These are phyloP conservation scores for Bugula neritina DNA, from an alignment of 2,888 invertebrate genomes.

Conservation along the genomic window DNA sequence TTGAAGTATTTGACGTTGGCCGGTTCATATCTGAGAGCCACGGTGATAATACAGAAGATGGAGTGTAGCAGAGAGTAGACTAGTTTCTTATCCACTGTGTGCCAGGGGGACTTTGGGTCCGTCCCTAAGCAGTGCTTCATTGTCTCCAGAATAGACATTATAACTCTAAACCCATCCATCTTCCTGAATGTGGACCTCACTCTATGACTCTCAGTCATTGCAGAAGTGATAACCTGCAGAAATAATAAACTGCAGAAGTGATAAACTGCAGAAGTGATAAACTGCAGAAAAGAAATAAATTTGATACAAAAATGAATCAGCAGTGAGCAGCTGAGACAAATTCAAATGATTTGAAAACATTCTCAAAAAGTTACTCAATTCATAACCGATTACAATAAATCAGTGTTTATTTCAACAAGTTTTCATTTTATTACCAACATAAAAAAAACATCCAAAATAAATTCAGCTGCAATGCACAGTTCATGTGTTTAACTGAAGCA, in stretches of 20 bases:
- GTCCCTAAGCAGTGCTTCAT: conserved; percentile 65
- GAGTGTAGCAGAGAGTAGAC: conserved; percentile 73
- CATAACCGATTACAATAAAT: too few relatives aligned
- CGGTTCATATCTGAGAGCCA: conserved; percentile 97
- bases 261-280: not conserved
- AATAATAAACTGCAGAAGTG: conserved; percentile 28
- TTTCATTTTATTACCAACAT: too few relatives aligned
- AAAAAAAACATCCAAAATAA: too few relatives aligned
- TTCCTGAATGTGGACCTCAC: conserved; percentile 93
- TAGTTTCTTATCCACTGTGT: conserved; percentile 57
- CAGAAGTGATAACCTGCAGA: conserved; percentile 68
- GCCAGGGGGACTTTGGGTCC: conserved; percentile 57
- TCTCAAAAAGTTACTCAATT: too few relatives aligned
- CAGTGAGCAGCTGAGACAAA: too few relatives aligned
- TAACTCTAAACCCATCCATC: conserved; percentile 94
- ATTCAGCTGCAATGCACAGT: too few relatives aligned
- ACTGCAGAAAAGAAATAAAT: conserved; percentile 21
- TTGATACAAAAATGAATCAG: conserved; percentile 16
- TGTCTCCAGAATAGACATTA: conserved; percentile 88
- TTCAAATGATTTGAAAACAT: too few relatives aligned
- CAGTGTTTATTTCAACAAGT: too few relatives aligned
- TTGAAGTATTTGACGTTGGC: conserved; percentile 97
- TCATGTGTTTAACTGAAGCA: too few relatives aligned
- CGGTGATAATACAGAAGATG: conserved; percentile 88
- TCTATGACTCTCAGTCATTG: conserved; percentile 89